A percentile compares a stretch with the other conserved stretches of the same genome.
Evolutionary conservation across 2,113 vertebrate genomes (phyloP).

Genomic region (Solea senegalensis): DNA sequence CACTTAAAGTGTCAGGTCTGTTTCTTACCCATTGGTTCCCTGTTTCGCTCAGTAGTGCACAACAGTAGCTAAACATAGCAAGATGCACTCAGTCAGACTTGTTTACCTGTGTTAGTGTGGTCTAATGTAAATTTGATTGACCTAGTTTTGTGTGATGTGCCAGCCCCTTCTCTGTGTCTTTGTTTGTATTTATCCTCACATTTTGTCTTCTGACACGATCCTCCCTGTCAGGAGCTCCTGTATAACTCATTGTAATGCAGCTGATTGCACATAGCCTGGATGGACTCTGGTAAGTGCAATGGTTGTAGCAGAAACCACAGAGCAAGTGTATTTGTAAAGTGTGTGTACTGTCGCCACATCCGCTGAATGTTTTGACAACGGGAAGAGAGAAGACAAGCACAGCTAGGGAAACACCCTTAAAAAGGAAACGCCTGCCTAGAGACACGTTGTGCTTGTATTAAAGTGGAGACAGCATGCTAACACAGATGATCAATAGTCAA

Average conservation of each 20-base stretch:
- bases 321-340: constrained; percentile 60
- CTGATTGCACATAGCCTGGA: constrained; percentile 32
- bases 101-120: constrained; percentile 12
- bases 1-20: neutral
- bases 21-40: neutral
- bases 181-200: neutral
- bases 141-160: constrained; percentile 39
- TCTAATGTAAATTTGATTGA: constrained; percentile 46
- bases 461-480: constrained; percentile 36
- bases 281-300: constrained; percentile 47
- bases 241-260: constrained; percentile 31
- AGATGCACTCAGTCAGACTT: neutral
- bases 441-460: constrained; percentile 15
- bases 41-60: neutral
- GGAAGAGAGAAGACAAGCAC: constrained; percentile 52
- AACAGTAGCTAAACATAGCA: neutral
- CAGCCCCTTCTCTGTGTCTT: neutral
- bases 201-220: constrained; percentile 14
- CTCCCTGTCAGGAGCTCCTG: constrained; percentile 25
- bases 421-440: constrained; percentile 66
- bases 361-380: constrained; percentile 71
- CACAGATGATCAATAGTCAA: constrained; percentile 32
- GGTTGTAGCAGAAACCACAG: constrained; percentile 51
- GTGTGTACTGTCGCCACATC: constrained; percentile 68
- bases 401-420: constrained; percentile 65